Evolutionary conservation across 2,113 vertebrate genomes (phyloP).

Genomic region (Scalopus aquaticus): DNA sequence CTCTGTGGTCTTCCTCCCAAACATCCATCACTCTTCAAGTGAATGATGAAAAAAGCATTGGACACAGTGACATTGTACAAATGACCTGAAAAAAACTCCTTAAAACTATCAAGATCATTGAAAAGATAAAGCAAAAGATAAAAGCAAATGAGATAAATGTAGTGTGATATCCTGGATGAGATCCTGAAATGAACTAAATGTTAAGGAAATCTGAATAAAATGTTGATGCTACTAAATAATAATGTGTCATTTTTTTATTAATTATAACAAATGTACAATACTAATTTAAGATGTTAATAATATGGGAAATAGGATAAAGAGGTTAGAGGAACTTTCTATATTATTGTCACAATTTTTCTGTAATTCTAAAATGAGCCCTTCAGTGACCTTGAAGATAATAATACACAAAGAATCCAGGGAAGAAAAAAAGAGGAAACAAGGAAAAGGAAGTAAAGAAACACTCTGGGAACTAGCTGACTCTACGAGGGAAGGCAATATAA

Average conservation of each 20-base stretch:
- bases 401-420: too few relatives aligned
- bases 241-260: neutral
- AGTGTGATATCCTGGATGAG: neutral
- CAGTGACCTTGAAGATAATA: too few relatives aligned
- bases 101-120: neutral
- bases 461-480: too few relatives aligned
- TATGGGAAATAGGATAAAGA: too few relatives aligned
- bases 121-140: neutral
- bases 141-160: neutral
- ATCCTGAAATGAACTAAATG: neutral
- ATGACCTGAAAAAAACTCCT: neutral
- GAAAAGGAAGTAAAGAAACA: too few relatives aligned
- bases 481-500: too few relatives aligned
- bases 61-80: neutral
- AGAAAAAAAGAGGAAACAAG: too few relatives aligned
- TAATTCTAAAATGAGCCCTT: too few relatives aligned
- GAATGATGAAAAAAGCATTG: neutral
- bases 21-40: neutral
- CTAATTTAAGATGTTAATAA: too few relatives aligned
- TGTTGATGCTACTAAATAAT: neutral
- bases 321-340: too few relatives aligned
- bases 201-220: neutral
- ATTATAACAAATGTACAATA: too few relatives aligned
- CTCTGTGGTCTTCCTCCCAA: neutral
- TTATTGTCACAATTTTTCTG: too few relatives aligned